Base-by-base conservation (phyloP, 2,113 vertebrate species). In the Canis aureus region DNA sequence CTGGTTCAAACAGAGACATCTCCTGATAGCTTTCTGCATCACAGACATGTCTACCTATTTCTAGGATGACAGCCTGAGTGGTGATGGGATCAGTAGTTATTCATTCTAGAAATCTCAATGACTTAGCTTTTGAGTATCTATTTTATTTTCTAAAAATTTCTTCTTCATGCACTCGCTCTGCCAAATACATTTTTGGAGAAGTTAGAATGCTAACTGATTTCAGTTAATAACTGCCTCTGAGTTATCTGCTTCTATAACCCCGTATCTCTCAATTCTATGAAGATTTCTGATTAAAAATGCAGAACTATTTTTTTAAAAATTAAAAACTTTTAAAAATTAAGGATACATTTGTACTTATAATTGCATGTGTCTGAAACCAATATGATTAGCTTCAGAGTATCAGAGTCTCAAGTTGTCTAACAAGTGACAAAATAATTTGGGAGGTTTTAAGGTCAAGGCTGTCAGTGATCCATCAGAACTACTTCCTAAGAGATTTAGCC, bases 181-280 rank as follows among this genome's bases (percentile, higher is more conserved):
- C 15, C 35, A 92, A 59, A 67, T 8, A 92, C 16, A 32, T 55
- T 89, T 92, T 67, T 69, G 51, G 71, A 85, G 27, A 79, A 88
- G 19, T 86, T 35, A 94, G 9, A 78, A 84, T 73, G 49, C 90
- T 93, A 90, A 91, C 55, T 88, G 91, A 59, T 91, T 80, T 85
- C 76, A 88, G 53, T 79, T 83, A 62, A 53, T 78, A 94, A 76
- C 12, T 74, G 17, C 23, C 59, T 92, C 93, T n/a, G 13, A 67
- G 66, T 57, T 64, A 74, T 74, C 29, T 96, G 67, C 12, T 78
- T 89, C 74, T 89, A 3, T 59, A 89, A 62, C 32, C 27, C 38
- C 3, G 11, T 64, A 8, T 69, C 32, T 69, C 38, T 94, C 55
- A n/a, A 53, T 51, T 25, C 32, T 74, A 95, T 13, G 67, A 55